These are phyloP conservation scores for Oceanites oceanicus DNA, from an alignment of 2,113 vertebrate species.

Conservation along the genomic window DNA sequence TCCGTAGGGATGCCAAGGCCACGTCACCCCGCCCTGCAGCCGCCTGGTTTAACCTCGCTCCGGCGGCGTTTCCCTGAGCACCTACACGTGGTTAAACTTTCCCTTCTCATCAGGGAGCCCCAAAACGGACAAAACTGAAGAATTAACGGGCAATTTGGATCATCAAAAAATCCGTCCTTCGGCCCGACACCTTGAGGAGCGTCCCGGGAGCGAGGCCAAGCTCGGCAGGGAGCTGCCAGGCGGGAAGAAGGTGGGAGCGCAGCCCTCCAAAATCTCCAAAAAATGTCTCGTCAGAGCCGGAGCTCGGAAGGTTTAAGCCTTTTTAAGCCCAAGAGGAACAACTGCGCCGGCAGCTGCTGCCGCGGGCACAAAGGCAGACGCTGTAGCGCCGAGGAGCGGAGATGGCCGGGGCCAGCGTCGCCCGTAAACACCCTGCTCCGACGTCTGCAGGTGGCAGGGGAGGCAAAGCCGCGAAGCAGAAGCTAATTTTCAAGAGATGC, in stretches of 20 bases:
- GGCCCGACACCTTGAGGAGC: neutral
- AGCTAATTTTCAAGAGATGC: neutral
- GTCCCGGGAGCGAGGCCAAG: neutral
- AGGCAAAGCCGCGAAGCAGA: neutral
- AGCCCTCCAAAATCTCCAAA: neutral
- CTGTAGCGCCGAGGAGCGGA: neutral
- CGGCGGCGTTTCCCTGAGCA: neutral
- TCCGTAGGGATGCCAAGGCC: neutral
- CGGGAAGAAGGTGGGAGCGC: no score
- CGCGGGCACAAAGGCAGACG: neutral
- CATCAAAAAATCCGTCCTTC: accelerated
- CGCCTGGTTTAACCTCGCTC: neutral
- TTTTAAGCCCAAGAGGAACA: neutral
- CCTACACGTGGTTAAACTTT: neutral
- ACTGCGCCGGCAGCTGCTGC: neutral
- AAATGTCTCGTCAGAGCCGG: neutral
- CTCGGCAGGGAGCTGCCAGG: neutral
- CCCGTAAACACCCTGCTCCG: neutral
- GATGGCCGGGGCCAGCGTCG: neutral
- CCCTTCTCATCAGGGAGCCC: no score
- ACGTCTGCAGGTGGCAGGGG: neutral
- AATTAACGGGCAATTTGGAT: neutral
- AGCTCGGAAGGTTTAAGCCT: neutral
- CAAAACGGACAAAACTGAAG: no score
- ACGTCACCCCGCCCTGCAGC: no score